Percentiles rank a stretch among this genome's conserved stretches.
These are phyloP conservation scores for Microtus ochrogaster DNA, from an alignment of 2,113 vertebrate genomes.

Conservation along the genomic window DNA sequence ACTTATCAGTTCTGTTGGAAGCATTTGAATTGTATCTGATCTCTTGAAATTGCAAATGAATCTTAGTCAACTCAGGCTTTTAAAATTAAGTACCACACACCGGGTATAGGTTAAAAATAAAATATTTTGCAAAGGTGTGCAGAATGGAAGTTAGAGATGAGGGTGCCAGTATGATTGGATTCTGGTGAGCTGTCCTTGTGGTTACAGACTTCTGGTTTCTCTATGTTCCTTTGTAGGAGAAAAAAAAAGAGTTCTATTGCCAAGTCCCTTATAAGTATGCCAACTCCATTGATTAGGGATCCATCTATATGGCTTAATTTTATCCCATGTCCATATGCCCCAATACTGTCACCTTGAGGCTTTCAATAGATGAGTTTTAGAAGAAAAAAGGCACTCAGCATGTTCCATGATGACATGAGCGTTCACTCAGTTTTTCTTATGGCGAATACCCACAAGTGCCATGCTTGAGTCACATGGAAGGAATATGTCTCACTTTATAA, in stretches of 20 bases:
- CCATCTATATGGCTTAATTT: not conserved
- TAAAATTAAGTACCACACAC: not conserved
- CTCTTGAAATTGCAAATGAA: not conserved
- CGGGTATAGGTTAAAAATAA: not conserved
- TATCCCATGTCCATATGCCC: not conserved
- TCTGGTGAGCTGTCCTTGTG: too few species aligned
- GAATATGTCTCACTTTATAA: slow-evolving; percentile 32
- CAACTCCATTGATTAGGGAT: too few species aligned
- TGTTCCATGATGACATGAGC: not conserved
- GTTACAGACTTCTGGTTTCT: not conserved
- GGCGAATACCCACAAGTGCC: not conserved
- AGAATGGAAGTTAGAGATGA: not conserved
- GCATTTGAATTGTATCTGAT: not conserved
- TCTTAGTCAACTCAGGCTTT: not conserved
- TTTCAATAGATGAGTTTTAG: not conserved
- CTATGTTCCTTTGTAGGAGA: not conserved
- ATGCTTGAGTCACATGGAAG: not conserved
- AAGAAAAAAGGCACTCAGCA: not conserved
- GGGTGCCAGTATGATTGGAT: not conserved
- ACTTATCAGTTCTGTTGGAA: not conserved
- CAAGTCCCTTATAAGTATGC: not conserved
- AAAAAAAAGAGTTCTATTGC: not conserved
- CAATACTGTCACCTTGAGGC: not conserved
- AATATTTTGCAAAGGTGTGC: not conserved
- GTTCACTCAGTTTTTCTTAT: not conserved